phyloP scores from a whole-genome alignment of 2,113 vertebrate genomes.

The Actinemys pallida region DNA sequence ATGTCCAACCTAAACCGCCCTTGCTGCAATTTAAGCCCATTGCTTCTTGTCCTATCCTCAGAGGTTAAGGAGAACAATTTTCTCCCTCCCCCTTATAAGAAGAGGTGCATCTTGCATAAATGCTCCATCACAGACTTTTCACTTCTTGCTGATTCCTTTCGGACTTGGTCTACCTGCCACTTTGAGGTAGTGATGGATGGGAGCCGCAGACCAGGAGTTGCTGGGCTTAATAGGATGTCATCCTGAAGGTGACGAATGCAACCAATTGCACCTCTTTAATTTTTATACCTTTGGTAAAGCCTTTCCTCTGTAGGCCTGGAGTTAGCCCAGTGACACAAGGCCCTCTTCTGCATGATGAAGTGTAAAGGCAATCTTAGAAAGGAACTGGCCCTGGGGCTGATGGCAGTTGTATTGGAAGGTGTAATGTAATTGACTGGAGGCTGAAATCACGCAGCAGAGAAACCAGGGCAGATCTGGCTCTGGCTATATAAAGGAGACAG shows the following conservation, averaged over 20 bases:
- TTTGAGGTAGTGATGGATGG: not conserved
- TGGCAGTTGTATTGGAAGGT: conserved; percentile 58
- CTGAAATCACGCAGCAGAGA: not conserved
- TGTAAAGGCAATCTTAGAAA: conserved; percentile 2
- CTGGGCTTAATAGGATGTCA: conserved; percentile 35
- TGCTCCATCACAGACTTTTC: not conserved
- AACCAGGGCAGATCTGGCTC: not conserved
- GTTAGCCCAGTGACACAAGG: conserved; percentile 5
- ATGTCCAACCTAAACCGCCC: no score
- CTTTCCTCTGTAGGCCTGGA: conserved; percentile 43
- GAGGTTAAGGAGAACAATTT: no score
- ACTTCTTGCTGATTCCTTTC: not conserved
- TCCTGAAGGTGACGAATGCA: conserved; percentile 44
- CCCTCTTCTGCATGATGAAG: conserved; percentile 47
- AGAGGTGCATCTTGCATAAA: not conserved
- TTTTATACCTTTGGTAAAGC: conserved; percentile 49
- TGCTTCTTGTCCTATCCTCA: no score
- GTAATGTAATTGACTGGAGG: conserved; percentile 36
- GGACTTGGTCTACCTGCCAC: not conserved
- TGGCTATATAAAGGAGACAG: conserved; percentile 24
- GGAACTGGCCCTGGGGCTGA: conserved; percentile 45
- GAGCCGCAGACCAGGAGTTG: not conserved
- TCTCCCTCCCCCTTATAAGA: not conserved
- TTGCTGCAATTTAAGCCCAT: no score
- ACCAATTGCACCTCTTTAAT: conserved; percentile 47